Conservation (phyloP, 2,113 vertebrate genomes). For the Solenodon paradoxus region DNA sequence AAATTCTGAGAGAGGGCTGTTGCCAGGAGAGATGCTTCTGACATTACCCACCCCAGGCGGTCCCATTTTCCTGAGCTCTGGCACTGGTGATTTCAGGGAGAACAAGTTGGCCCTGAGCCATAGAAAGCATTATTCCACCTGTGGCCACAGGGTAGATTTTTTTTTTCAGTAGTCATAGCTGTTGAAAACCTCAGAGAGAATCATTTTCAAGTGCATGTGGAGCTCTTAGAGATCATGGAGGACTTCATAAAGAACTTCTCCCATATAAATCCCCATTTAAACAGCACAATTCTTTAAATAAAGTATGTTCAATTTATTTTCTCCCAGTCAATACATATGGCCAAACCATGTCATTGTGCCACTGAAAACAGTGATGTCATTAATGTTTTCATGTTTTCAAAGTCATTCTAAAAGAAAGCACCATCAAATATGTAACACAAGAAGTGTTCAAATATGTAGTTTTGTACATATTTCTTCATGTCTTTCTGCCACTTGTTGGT, state of each 20-base stretch:
- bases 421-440: no score
- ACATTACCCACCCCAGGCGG: neutral
- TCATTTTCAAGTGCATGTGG: neutral
- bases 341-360: neutral
- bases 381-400: neutral
- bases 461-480: neutral
- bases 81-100: neutral
- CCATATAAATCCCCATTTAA: neutral
- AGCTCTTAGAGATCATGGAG: neutral
- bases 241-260: neutral
- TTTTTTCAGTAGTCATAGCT: neutral
- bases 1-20: neutral
- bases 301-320: constrained; percentile 10
- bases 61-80: neutral
- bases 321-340: neutral
- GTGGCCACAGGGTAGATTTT: neutral
- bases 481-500: neutral
- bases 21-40: neutral
- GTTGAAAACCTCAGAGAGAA: neutral
- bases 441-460: no score
- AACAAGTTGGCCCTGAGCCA: neutral
- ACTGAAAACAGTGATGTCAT: neutral
- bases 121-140: neutral
- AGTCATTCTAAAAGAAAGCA: neutral
- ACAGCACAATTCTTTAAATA: neutral